A percentile compares a stretch with the other conserved stretches of the same genome.
Evolutionary conservation across 2,113 vertebrate genomes (phyloP).

Genomic region (Mormyrus lacerda): DNA sequence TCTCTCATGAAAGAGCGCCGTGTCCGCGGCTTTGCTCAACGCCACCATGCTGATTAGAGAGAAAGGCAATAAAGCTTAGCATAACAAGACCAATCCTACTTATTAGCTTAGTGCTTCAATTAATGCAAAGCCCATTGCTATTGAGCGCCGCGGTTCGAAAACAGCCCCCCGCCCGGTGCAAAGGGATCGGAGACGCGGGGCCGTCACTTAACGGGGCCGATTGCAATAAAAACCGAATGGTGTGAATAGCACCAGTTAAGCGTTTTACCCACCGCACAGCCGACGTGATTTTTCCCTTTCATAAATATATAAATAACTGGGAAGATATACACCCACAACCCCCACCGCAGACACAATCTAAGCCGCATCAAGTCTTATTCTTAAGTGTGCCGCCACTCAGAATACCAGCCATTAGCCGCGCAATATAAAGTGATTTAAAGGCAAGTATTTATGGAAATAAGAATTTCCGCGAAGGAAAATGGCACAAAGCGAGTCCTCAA

Average conservation of each 20-base stretch:
- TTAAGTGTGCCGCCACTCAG: constrained; percentile 62
- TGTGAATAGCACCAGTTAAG: constrained; percentile 32
- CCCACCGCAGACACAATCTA: constrained; percentile 48
- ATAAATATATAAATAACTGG: constrained; percentile 60
- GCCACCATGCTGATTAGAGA: constrained; percentile 96
- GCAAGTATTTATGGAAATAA: constrained; percentile 68
- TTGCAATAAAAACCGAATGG: constrained; percentile 54
- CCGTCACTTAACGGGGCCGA: constrained; percentile 82
- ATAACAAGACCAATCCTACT: constrained; percentile 98
- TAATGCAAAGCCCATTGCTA: constrained; percentile 92
- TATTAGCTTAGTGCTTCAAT: constrained; percentile 99
- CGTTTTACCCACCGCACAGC: constrained; percentile 28
- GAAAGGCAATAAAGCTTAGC: constrained; percentile 99
- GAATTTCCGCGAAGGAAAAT: constrained; percentile 46
- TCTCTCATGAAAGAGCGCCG: constrained; percentile 99
- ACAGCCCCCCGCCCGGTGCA: constrained; percentile 73
- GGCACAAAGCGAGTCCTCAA: constrained; percentile 40
- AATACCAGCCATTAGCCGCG: constrained; percentile 60
- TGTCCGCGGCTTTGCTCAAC: constrained; percentile 97
- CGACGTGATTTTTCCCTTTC: constrained; percentile 43
- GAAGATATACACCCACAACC: constrained; percentile 40
- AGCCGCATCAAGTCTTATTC: constrained; percentile 43
- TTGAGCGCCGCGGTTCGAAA: constrained; percentile 89
- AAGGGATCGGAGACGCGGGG: constrained; percentile 73
- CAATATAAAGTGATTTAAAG: constrained; percentile 65